A percentile compares a stretch with the other conserved stretches of the same genome.
These are phyloP conservation scores for Bombus balteatus DNA, from an alignment of 1,140 invertebrate species.

Conservation along the genomic window DNA sequence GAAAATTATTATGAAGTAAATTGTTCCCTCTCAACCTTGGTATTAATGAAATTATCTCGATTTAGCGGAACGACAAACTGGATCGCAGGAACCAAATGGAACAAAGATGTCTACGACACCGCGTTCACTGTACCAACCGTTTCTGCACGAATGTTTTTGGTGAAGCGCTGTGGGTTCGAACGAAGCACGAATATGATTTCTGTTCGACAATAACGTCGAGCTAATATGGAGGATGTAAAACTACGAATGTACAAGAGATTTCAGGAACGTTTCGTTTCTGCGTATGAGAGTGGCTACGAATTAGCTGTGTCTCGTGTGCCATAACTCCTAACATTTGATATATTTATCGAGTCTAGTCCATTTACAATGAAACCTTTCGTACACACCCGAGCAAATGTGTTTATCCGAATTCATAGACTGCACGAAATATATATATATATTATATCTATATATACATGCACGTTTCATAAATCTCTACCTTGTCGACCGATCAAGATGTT, in stretches of 20 bases:
- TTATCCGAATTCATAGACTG: slow-evolving; percentile 77
- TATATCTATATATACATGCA: background rate
- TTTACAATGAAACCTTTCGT: slow-evolving; percentile 74
- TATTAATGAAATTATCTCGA: background rate
- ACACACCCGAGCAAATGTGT: slow-evolving; percentile 76
- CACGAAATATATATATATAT: slow-evolving; percentile 75
- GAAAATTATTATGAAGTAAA: background rate
- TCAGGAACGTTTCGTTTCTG: slow-evolving; percentile 45
- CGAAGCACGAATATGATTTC: background rate
- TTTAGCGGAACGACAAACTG: background rate
- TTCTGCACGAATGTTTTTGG: slow-evolving; percentile 1
- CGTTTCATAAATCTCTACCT: background rate
- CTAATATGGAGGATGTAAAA: background rate
- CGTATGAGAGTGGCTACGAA: slow-evolving; percentile 52
- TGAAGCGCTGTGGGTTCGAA: slow-evolving; percentile 17
- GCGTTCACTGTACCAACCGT: slow-evolving; percentile 15
- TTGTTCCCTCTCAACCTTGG: background rate
- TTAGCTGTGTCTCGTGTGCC: slow-evolving; percentile 65
- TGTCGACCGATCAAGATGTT: background rate
- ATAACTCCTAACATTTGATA: slow-evolving; percentile 76
- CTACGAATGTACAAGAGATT: slow-evolving; percentile 20
- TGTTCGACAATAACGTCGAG: background rate
- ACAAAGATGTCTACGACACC: background rate
- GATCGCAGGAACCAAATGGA: background rate
- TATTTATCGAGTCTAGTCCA: slow-evolving; percentile 75